Evolutionary conservation across 2,888 invertebrate species (phyloP).

Genomic region (Celastrina argiolus): DNA sequence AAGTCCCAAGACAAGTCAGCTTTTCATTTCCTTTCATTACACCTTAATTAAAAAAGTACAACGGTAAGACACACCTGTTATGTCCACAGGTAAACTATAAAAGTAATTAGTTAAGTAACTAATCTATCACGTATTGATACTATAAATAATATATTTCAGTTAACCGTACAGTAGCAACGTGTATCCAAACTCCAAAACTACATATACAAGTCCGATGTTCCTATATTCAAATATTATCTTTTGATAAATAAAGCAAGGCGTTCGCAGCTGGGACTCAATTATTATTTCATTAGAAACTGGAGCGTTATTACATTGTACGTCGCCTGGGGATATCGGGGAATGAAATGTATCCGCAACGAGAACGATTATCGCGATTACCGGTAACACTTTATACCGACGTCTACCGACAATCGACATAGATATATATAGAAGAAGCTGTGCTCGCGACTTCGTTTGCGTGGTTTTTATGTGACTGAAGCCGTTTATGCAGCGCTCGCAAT

Average conservation of each 20-base stretch:
- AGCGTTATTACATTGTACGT: conserved; percentile 41
- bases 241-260: conserved; percentile 47
- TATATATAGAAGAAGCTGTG: neutral
- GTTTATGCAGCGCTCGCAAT: too few relatives aligned
- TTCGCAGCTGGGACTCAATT: conserved; percentile 44
- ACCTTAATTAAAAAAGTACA: too few relatives aligned
- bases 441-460: too few relatives aligned
- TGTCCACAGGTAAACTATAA: too few relatives aligned
- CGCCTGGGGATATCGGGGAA: conserved; percentile 33
- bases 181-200: neutral
- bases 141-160: neutral
- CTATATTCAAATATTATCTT: conserved; percentile 50
- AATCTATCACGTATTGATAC: too few relatives aligned
- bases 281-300: conserved; percentile 51
- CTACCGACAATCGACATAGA: neutral
- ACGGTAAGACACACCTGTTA: too few relatives aligned
- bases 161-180: neutral
- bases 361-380: conserved; percentile 20
- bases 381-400: conserved; percentile 3
- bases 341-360: conserved; percentile 27
- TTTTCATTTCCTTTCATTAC: too few relatives aligned
- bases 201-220: neutral
- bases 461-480: too few relatives aligned
- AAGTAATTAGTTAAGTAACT: too few relatives aligned
- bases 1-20: too few relatives aligned